Base-by-base conservation (phyloP, 2,797 vertebrate genomes). In the Antennarius maculatus region DNA sequence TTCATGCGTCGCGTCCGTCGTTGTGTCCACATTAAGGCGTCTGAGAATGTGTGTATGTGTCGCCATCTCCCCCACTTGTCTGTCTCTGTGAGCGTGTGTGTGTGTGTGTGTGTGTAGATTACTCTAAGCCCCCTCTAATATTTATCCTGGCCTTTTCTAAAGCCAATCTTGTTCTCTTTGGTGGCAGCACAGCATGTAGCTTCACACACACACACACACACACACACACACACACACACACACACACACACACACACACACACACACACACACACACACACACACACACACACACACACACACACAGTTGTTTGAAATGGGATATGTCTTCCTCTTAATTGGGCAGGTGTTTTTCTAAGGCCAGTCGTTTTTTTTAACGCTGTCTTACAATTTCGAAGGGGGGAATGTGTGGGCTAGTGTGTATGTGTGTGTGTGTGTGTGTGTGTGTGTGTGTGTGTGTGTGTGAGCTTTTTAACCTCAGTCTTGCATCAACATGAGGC, bases 71-170 rank as follows among this genome's bases (percentile, higher is more conserved):
- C 84, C 85, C 81, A 66, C 75, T 71, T 76, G 59, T 71, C 56
- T 54, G 66, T 71, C 66, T 77, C 60, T 76, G 59, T 59, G 41
- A 34, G 23, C 23, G 23, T 23, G 67, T 66, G 69, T 61, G 74
- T 72, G 81, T 67, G 69, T 63, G 74, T 71, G 74, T 69, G 79
- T 58, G 75, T 27, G 50, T 48, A 89, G 88, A 90, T 93, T 91
- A 93, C 51, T 71, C 84, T 92, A 91, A 93, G 84, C 88, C 88
- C 84, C 70, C 76, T 88, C 86, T 89, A 89, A 93, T 93, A 91
- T 92, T 92, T 92, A 92, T 92, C 86, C 88, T 85, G 85, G 81
- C 78, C 72, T 88, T 88, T 83, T 86, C 83, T 90, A 90, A 92
- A 92, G 88, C 86, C 90, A 91, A 89, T 89, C 89, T 86, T 90